Conservation (phyloP, 2,888 invertebrate genomes). For the Lochmaea capreae region DNA sequence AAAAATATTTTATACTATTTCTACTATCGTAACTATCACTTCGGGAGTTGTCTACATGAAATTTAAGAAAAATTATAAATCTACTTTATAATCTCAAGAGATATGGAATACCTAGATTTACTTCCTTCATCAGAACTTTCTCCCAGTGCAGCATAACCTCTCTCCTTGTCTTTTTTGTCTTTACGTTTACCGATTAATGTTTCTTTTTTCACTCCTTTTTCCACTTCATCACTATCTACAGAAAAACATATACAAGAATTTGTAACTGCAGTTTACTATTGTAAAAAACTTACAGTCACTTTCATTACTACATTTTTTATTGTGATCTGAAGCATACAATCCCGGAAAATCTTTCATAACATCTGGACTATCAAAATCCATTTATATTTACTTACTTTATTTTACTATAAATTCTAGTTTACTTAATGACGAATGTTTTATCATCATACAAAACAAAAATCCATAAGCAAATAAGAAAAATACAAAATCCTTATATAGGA, state of each 20-base stretch:
- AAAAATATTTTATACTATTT: neutral
- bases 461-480: neutral
- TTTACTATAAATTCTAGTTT: slow-evolving; percentile 11
- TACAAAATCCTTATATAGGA: neutral
- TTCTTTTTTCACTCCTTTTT: slow-evolving; percentile 84
- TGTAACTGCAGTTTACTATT: slow-evolving; percentile 24
- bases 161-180: slow-evolving; percentile 86
- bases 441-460: neutral
- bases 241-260: slow-evolving; percentile 38
- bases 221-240: slow-evolving; percentile 84
- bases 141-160: slow-evolving; percentile 92
- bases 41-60: neutral
- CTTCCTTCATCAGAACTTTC: slow-evolving; percentile 90
- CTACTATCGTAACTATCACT: too few species aligned
- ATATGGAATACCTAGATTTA: slow-evolving; percentile 49
- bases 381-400: slow-evolving; percentile 56
- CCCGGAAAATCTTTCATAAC: slow-evolving; percentile 93
- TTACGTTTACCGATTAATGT: slow-evolving; percentile 81
- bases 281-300: slow-evolving; percentile 75
- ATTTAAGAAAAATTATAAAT: neutral
- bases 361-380: slow-evolving; percentile 90
- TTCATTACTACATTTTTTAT: slow-evolving; percentile 79
- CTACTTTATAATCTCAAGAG: neutral
- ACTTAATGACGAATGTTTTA: slow-evolving; percentile 17
- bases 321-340: slow-evolving; percentile 84